Evolutionary conservation across 64 coral and sea anemone species (phyloP).

Genomic region (Pocillopora damicornis): DNA sequence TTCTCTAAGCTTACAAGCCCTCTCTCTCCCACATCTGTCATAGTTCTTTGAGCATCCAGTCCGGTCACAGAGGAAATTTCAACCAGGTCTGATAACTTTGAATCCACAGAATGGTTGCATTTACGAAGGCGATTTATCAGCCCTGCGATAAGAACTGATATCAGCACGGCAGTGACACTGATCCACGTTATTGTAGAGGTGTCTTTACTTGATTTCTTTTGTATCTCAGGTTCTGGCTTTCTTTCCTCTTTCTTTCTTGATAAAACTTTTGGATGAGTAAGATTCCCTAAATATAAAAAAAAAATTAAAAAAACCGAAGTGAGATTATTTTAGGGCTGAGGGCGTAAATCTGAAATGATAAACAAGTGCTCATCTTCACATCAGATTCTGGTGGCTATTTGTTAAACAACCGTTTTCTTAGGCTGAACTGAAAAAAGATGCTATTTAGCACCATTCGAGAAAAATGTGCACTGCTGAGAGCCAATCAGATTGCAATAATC

Average conservation of each 20-base stretch:
- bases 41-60: not conserved
- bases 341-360: not conserved
- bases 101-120: not conserved
- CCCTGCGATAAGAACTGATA: not conserved
- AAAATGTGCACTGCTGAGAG: no score
- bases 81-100: not conserved
- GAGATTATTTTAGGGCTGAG: not conserved
- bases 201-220: not conserved
- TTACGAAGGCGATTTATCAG: not conserved
- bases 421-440: no score
- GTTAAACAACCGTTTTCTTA: no score
- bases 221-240: not conserved
- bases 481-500: no score
- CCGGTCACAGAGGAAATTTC: not conserved
- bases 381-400: no score
- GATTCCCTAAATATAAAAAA: not conserved
- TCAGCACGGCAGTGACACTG: not conserved
- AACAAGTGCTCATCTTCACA: not conserved
- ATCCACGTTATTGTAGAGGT: conserved; percentile 5
- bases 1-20: not conserved
- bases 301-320: not conserved
- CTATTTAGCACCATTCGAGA: no score
- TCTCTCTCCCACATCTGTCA: no score
- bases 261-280: not conserved
- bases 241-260: not conserved